Conservation (phyloP, 2,888 invertebrate species). For the Craniophora ligustri region DNA sequence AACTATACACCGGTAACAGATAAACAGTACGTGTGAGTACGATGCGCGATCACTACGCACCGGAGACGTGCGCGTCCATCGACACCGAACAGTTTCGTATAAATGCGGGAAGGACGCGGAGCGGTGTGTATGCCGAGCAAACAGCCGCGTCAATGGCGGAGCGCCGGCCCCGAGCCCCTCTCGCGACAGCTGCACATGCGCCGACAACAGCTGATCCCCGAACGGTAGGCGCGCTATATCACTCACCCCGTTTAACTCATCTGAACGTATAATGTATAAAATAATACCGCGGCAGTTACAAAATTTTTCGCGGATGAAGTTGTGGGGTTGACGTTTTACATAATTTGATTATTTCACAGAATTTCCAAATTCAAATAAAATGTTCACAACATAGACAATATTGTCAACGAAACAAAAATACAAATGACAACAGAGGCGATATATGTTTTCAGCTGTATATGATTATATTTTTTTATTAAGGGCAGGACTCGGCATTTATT, state of each 20-base stretch:
- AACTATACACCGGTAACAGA: conserved; percentile 63
- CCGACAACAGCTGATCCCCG: conserved; percentile 82
- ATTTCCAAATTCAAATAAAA: conserved; percentile 41
- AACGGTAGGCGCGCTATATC: conserved; percentile 65
- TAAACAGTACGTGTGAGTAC: conserved; percentile 62
- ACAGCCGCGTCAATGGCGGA: conserved; percentile 70
- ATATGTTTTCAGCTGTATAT: not conserved
- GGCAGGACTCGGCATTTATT: not conserved
- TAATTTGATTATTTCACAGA: conserved; percentile 36
- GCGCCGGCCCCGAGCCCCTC: conserved; percentile 61
- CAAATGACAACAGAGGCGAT: conserved; percentile 18
- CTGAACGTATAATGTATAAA: conserved; percentile 57
- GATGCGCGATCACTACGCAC: conserved; percentile 57
- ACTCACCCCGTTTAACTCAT: conserved; percentile 65
- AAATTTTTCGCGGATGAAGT: conserved; percentile 55
- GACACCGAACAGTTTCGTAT: conserved; percentile 60
- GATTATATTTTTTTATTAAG: no score
- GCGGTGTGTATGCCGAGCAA: conserved; percentile 53
- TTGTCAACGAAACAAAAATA: conserved; percentile 7
- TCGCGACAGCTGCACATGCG: conserved; percentile 81
- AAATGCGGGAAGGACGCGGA: conserved; percentile 65
- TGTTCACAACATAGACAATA: conserved; percentile 18
- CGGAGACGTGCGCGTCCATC: conserved; percentile 65
- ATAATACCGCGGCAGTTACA: conserved; percentile 48
- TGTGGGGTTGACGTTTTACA: conserved; percentile 56